Base-by-base conservation (phyloP, 2,888 invertebrate species). In the Latheticus oryzae region DNA sequence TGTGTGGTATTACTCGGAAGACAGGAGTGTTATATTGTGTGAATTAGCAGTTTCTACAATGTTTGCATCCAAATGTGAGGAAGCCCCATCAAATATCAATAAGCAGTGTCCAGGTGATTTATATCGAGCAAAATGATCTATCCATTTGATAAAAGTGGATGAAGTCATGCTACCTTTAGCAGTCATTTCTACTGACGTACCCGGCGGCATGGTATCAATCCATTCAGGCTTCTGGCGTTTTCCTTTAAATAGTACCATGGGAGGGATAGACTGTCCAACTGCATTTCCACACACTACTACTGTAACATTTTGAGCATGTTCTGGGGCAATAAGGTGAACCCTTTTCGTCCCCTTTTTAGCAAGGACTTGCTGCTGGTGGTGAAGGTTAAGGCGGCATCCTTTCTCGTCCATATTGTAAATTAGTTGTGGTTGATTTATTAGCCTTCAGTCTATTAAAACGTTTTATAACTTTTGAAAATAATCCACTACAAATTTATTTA, bases 1-100 rank as follows among this genome's bases (percentile, higher is more conserved):
- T 75, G 74, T 0, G 75, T 76, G 1, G 72, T 75, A 50, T 77
- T 77, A 35, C 68, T 70, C 2, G 73, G 74, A 15, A 77, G 53
- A 57, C 76, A 75, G 24, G 64, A 73, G n/a, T n/a, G n/a, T n/a
- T n/a, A n/a, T n/a, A n/a, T n/a, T n/a, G n/a, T n/a, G n/a, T n/a
- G n/a, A n/a, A n/a, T 73, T 70, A 21, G 73, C 70, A 12, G 54
- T 65, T n/a, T 70, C 71, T 8, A 68, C 70, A 55, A 75, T 72
- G 11, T 52, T 61, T 19, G 58, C 35, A 56, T 72, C 68, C 13
- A 73, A 58, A 55, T 73, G 74, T 48, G 52, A 67, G 30, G 65
- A 54, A 19, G 72, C 71, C 32, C 66, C 70, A 63, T 73, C 70
- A 66, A 72, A 72, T 19, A 72, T 68, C 15, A 73, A 51, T 3